Base-by-base conservation (phyloP, 2,888 invertebrate genomes). In the Trilocha varians region DNA sequence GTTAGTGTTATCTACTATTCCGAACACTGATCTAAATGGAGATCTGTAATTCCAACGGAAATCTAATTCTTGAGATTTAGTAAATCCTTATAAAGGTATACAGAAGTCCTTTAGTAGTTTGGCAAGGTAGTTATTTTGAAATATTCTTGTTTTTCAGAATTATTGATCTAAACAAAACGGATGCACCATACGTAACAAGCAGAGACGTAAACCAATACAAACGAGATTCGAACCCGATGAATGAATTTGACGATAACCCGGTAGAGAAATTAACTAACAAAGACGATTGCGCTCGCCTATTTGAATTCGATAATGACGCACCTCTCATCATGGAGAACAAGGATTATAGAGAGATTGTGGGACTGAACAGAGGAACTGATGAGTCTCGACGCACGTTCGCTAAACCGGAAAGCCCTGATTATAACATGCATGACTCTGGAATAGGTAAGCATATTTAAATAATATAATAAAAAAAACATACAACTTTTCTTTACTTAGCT, bases 301-400 rank as follows among this genome's bases (percentile, higher is more conserved):
- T 89, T 60, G 89, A 88, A 61, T 89, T 89, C 59, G 89, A 89
- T 53, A 88, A 88, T 57, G 86, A 87, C 54, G 84, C 85, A 3
- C 85, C 85, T 0, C 69, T 84, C 17, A 87, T 88, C 34, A 72
- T 80, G 71, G 86, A 84, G 53, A 82, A 82, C 42, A 82, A 80
- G 57, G 86, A 86, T 46, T 85, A 80, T 42, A 65, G 82, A 41
- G 82, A 83, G 60, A 80, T 85, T 47, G 75, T 85, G 33, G 79
- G 79, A 36, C 73, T 82, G 49, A 87, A 87, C 57, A 80, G 82
- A 72, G 78, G 78, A 62, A 78, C 80, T 11, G 82, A 82, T 39
- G 78, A 83, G 53, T 78, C 78, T 15, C 80, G 89, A 49, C 88
- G 86, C 45, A 80, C 84, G 37, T 83, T 85, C 59, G 70, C 78